Conservation (phyloP, 2,888 invertebrate genomes). For the Rhaphigaster nebulosa region DNA sequence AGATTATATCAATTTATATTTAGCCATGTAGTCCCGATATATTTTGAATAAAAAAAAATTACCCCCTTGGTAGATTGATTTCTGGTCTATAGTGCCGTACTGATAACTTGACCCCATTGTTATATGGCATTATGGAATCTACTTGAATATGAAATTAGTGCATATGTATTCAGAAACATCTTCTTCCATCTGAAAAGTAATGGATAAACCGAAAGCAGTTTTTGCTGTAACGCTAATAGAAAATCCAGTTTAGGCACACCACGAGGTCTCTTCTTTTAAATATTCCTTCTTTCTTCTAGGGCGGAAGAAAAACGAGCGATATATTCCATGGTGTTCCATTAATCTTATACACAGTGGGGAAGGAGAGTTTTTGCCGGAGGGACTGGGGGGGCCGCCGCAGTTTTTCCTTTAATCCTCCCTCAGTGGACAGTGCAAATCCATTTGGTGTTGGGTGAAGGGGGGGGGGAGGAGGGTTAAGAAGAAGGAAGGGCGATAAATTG, state of each 20-base stretch:
- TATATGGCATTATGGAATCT: no score
- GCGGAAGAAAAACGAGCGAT: not conserved
- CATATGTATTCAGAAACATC: not conserved
- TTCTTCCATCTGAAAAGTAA: not conserved
- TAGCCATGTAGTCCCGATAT: no score
- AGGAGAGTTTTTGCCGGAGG: slow-evolving; percentile 18
- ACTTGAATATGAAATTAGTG: no score
- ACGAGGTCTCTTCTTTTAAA: not conserved
- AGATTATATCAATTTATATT: no score
- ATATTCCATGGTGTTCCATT: not conserved
- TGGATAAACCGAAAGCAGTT: not conserved
- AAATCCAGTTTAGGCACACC: not conserved
- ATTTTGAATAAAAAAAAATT: no score
- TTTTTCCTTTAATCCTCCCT: slow-evolving; percentile 54
- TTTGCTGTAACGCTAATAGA: not conserved
- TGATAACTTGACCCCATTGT: no score
- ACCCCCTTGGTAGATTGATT: no score
- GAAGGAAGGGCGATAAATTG: slow-evolving; percentile 32
- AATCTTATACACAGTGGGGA: not conserved
- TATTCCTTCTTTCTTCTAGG: not conserved
- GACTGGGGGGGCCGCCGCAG: not conserved
- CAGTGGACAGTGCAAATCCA: slow-evolving; percentile 56
- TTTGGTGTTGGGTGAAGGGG: slow-evolving; percentile 16
- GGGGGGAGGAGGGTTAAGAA: not conserved
- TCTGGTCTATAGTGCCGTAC: no score